These are phyloP conservation scores for Lichenostomus cassidix DNA, from an alignment of 2,113 vertebrate genomes.

Conservation along the genomic window DNA sequence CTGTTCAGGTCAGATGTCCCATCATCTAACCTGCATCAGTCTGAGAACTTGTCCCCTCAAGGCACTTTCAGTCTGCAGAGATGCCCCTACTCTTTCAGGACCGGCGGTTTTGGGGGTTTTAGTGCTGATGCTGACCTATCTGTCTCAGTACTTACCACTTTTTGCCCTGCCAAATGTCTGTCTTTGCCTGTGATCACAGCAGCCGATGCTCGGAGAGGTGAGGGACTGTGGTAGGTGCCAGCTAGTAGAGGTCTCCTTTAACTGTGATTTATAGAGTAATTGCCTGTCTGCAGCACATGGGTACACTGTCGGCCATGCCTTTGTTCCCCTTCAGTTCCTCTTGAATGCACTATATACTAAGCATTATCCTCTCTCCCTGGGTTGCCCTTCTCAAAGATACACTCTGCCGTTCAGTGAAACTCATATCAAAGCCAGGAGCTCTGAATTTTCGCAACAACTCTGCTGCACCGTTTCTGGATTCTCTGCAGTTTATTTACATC, in stretches of 20 bases:
- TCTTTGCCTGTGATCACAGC: background rate
- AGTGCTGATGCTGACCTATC: background rate
- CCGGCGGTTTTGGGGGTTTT: background rate
- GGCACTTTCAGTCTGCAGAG: background rate
- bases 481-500: constrained; percentile 11
- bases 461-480: background rate
- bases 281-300: constrained; percentile 57
- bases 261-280: constrained; percentile 63
- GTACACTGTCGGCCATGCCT: constrained; percentile 52
- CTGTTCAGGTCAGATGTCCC: background rate
- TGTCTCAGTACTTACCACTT: background rate
- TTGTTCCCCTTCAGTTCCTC: constrained; percentile 57
- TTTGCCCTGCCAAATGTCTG: background rate
- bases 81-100: background rate
- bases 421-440: background rate
- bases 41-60: background rate
- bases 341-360: constrained; percentile 33
- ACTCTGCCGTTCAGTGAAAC: background rate
- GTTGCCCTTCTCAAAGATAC: constrained; percentile 42
- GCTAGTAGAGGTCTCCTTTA: constrained; percentile 38
- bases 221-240: background rate
- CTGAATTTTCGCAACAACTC: background rate
- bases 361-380: constrained; percentile 52
- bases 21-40: background rate
- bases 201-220: background rate